Base-by-base conservation (phyloP, 2,888 invertebrate species). In the Ophioninae sp. region DNA sequence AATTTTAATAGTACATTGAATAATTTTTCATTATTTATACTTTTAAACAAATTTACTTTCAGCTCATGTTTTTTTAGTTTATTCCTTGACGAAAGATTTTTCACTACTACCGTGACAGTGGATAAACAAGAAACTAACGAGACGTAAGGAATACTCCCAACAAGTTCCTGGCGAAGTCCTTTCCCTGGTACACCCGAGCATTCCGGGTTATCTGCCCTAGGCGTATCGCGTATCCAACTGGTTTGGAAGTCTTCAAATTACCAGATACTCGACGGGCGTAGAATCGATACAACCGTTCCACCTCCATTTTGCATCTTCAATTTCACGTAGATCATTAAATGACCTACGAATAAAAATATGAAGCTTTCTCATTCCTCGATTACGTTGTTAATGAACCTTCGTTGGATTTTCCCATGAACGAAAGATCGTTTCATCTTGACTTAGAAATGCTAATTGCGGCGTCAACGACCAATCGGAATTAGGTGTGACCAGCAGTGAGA, bases 191-290 rank as follows among this genome's bases (percentile, higher is more conserved):
- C 83, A 7, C 39, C 41, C 7, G 50, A 78, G 81, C 65, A 74
- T 41, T 23, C 13, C 39, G 56, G 77, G 81, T 78, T 78, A 64
- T 69, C 44, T 10, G 59, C 69, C 65, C 37, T 61, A 78, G 83
- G 83, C 81, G 77, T 50, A 23, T 50, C 57, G 41, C 69, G 39
- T 68, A 39, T 41, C 17, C 75, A 67, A 39, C 37, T 73, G 13
- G 41, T 73, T 73, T 62, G n/a, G 37, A 56, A 69, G 77, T 81
- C 74, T 64, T 74, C n/a, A 37, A 37, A 74, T 74, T 78, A 70
- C 59, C 20, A 57, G 69, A 17, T 41, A 13, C 20, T 57, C 23
- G 37, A 21, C 23, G 6, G 7, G 13, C 69, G 10, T 50, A n/a
- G n/a, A 75, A 67, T 79, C 70, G n/a, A 78, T 75, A 72, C 23